A percentile compares a stretch with the other conserved stretches of the same genome.
Conservation (phyloP, 2,888 invertebrate species). For the Hofmannophila pseudospretella region DNA sequence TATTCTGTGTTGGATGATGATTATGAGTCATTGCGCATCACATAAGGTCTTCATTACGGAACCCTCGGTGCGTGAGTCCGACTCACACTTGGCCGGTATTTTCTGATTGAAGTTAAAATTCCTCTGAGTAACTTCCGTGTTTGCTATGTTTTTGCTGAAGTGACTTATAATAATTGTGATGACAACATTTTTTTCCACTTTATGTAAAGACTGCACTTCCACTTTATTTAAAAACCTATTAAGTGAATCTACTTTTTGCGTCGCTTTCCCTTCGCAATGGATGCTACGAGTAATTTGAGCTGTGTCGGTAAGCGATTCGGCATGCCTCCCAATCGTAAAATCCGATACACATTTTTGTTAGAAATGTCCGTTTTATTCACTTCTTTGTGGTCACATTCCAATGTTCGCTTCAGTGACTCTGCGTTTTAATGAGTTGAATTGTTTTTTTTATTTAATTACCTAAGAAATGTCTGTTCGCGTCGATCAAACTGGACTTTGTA, state of each 20-base stretch:
- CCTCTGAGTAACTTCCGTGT: no score
- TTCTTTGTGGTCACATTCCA: constrained; percentile 55
- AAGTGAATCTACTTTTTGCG: constrained; percentile 34
- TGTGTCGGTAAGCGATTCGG: constrained; percentile 58
- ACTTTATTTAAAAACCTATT: constrained; percentile 35
- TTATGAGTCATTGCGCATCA: no score
- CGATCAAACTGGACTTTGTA: constrained; percentile 5
- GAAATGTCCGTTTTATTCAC: constrained; percentile 41
- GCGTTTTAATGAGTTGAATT: constrained; percentile 10
- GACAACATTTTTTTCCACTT: constrained; percentile 1
- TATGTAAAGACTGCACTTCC: constrained; percentile 16
- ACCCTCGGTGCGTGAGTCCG: no score
- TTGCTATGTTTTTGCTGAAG: no score
- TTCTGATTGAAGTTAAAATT: no score
- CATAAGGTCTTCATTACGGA: no score
- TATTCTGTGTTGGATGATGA: no score
- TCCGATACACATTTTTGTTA: constrained; percentile 43
- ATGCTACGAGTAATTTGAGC: constrained; percentile 39
- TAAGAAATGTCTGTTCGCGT: constrained; percentile 5
- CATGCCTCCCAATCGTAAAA: constrained; percentile 36
- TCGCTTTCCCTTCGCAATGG: constrained; percentile 49
- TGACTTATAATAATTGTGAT: no score
- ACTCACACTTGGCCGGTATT: no score
- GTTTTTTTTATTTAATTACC: constrained; percentile 10
- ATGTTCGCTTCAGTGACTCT: constrained; percentile 40